Base-by-base conservation (phyloP, 2,888 invertebrate genomes). In the Sipunculus nudus region DNA sequence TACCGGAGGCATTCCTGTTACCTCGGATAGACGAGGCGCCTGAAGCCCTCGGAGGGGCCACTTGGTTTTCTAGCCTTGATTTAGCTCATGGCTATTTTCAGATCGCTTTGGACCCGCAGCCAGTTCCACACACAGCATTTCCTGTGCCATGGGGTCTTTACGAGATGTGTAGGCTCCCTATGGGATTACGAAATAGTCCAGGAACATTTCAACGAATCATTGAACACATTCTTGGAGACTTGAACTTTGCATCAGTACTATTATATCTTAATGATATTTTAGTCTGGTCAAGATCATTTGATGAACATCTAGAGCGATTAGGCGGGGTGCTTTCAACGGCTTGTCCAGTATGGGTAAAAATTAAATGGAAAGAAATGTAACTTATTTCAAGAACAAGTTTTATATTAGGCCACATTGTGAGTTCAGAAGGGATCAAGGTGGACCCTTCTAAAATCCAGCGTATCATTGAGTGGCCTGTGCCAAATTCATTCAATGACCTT, bases 131-230 rank as follows among this genome's bases (percentile, higher is more conserved):
- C 32, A 54, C 54, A 29, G 46, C 54, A 1, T 43, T 54, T 32
- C n/a, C 16, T 5, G 31, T 29, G 13, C 29, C 16, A 13, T 19
- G 26, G 6, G 45, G 54, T 8, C 19, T 54, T 32, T 54, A 45
- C n/a, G 31, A 54, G 25, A 45, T 43, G 4, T 31, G 23, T 2
- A 4, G 38, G 8, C 13, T 54, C 16, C 45, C 23, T 10, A 35
- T 45, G 16, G 54, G 54, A 2, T 32, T 54, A 35, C n/a, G 29
- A 10, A 54, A 54, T n/a, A 35, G 28, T 4, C 54, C 45, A 1
- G 45, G 41, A 10, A 54, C 54, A 1, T 54, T 45, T 25, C 29
- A 45, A 23, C 3, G 31, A 4, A 45, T 54, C 41, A 54, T 54
- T 32, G 32, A 43, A 13, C 4, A n/a, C 13, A 28, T 32, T 3